Evolutionary conservation across 2,888 invertebrate species (phyloP), one percentile per base, ranked within the genome.

Genomic region (Torymus aiolomorphi): DNA sequence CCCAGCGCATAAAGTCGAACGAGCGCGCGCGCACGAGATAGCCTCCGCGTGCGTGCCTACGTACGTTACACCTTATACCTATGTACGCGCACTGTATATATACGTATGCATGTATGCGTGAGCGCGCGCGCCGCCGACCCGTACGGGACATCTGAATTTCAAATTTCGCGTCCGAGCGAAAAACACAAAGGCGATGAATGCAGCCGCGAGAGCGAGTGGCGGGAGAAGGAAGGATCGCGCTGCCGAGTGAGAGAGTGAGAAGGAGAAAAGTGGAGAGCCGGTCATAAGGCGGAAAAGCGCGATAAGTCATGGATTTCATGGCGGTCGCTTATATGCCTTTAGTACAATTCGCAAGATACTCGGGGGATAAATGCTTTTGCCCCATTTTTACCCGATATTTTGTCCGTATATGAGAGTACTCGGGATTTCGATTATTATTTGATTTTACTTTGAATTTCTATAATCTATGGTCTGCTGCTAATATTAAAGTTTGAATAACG

Each of bases 71-170:
- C 8, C 8, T 10, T 20, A 5, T 42, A 42, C 42, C 42, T 42
- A 42, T 42, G 42, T 42, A 42, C 42, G 42, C 8, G 8, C 42
- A 8, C 8, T 42, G 8, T 42, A 31, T 31, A 42, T 42, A 42
- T 42, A 10, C 42, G 42, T 42, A 42, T 42, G 42, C 42, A 24
- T 24, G 69, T 16, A 18, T 56, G 56, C 67, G 54, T 16, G 20
- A 51, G 16, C 10, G 71, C 20, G 65, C n/a, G 63, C 59, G 16
- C 51, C 24, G 57, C 42, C 31, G 11, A 42, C 42, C 18, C 70
- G 18, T 14, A n/a, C 69, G 18, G 51, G 69, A 49, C 56, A 78
- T 78, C 78, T 78, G 74, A 74, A 78, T 69, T 78, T 78, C 78
- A 78, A 74, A 78, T 78, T 78, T 63, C 24, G 20, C 54, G 61